Base-by-base conservation (phyloP, 2,797 vertebrate species). In the Dendrocincla tyrannina region DNA sequence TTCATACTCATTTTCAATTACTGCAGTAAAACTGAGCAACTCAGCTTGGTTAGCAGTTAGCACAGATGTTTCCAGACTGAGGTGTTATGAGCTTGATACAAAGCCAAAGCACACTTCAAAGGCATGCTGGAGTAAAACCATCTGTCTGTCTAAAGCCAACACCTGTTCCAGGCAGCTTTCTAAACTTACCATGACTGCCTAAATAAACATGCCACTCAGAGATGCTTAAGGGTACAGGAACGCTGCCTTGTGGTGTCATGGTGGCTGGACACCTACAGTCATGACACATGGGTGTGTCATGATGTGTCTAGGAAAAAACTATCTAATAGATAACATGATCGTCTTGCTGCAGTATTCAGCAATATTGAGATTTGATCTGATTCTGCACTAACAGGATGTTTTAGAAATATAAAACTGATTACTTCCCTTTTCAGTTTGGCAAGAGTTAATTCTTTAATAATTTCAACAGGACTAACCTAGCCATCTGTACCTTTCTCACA, bases 51-150 rank as follows among this genome's bases (percentile, higher is more conserved):
- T 92, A 88, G 79, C 35, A 44, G 24, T 63, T 90, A 69, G 50
- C 94, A 55, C 72, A 93, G 85, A 70, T 85, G 72, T 94, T 96
- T 94, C 75, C 72, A 84, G 63, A 89, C 7, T 55, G 44, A 91
- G 73, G 44, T 80, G 56, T 93, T 93, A 75, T 19, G 60, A 84
- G 44, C 53, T 86, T 94, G 86, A 33, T 88, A 92, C 76, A 88
- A 76, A 86, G 88, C 72, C 94, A 97, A 72, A 85, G 32, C 55
- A 88, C 58, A 44, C 23, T 92, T 78, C 68, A 89, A 92, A 94
- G 75, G 17, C 78, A 28, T 22, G 18, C 75, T 72, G 75, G 49
- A 87, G 46, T 58, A 83, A 91, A 88, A 46, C 75, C 87, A 78
- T 91, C 87, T 95, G 68, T 83, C 58, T 89, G 82, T 78, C 78